Percentiles rank a stretch among this genome's conserved stretches.
phyloP scores from a whole-genome alignment of 2,888 invertebrate species.

The Prostheceraeus crozeri region DNA sequence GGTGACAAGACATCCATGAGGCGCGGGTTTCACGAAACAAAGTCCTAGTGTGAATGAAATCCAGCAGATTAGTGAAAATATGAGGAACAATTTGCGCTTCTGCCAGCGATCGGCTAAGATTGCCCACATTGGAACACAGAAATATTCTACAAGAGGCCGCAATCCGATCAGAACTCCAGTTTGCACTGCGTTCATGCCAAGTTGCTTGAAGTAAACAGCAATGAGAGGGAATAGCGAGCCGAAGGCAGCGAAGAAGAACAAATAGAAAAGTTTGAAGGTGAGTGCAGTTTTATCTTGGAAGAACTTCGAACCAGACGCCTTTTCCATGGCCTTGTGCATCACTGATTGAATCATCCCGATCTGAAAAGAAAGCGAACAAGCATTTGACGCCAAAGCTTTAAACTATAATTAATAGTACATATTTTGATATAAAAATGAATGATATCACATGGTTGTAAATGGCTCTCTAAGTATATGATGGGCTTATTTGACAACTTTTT shows the following conservation, averaged over 20 bases:
- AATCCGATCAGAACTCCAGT: slow-evolving; percentile 78
- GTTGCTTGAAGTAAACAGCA: slow-evolving; percentile 98
- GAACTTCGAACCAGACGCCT: slow-evolving; percentile 70
- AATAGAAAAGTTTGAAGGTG: slow-evolving; percentile 92
- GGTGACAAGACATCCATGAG: slow-evolving; percentile 72
- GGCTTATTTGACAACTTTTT: too few species aligned
- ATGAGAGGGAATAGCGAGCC: slow-evolving; percentile 93
- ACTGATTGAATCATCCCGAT: too few species aligned
- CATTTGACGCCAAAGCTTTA: too few species aligned
- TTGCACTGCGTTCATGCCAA: slow-evolving; percentile 96
- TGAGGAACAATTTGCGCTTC: slow-evolving; percentile 65
- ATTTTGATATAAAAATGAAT: too few species aligned
- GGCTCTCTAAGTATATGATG: too few species aligned
- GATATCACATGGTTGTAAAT: too few species aligned
- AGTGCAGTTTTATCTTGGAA: slow-evolving; percentile 80
- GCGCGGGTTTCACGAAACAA: slow-evolving; percentile 86
- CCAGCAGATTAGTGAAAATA: slow-evolving; percentile 86
- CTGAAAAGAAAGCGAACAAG: too few species aligned
- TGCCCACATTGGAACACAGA: slow-evolving; percentile 96
- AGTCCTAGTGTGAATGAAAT: slow-evolving; percentile 90
- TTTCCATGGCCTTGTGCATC: slow-evolving; percentile 6
- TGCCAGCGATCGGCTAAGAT: slow-evolving; percentile 74
- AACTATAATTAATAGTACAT: too few species aligned
- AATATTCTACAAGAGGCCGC: slow-evolving; percentile 89
- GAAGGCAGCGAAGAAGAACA: slow-evolving; percentile 98